Evolutionary conservation across 2,797 vertebrate species (phyloP).

Genomic region (Gobio occitaniae): DNA sequence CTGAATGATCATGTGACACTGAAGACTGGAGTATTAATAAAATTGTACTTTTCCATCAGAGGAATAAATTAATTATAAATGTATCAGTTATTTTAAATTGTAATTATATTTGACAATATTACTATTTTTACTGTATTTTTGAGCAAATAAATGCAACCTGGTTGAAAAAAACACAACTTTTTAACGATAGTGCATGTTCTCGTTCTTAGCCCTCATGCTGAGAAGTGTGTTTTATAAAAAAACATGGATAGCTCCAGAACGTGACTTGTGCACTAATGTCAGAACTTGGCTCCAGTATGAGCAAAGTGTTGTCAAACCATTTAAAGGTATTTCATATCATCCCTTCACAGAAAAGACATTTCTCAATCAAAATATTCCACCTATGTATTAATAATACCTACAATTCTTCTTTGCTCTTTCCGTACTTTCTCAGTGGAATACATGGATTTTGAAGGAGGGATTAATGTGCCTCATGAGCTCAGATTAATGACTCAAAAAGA

Average conservation of each 20-base stretch:
- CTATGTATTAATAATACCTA: constrained; percentile 18
- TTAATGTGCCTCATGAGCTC: too few relatives aligned
- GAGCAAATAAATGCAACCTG: background rate
- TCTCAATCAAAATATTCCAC: background rate
- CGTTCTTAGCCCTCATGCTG: background rate
- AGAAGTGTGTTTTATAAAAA: background rate
- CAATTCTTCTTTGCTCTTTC: constrained; percentile 44
- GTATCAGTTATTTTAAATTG: background rate
- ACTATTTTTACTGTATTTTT: too few relatives aligned
- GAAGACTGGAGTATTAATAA: background rate
- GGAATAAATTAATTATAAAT: background rate
- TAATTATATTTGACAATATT: background rate
- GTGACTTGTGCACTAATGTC: background rate
- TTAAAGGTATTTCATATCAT: constrained; percentile 26
- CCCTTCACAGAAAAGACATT: background rate
- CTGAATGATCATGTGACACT: background rate
- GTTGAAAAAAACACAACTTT: background rate
- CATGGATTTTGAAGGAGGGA: constrained; percentile 68
- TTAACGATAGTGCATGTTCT: background rate
- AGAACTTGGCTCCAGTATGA: background rate
- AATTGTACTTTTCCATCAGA: background rate
- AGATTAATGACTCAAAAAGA: constrained; percentile 20
- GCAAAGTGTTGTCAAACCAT: background rate
- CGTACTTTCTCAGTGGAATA: constrained; percentile 58
- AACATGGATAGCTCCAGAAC: background rate